Evolutionary conservation across 2,797 vertebrate genomes (phyloP).

Genomic region (Scarus forsteni): DNA sequence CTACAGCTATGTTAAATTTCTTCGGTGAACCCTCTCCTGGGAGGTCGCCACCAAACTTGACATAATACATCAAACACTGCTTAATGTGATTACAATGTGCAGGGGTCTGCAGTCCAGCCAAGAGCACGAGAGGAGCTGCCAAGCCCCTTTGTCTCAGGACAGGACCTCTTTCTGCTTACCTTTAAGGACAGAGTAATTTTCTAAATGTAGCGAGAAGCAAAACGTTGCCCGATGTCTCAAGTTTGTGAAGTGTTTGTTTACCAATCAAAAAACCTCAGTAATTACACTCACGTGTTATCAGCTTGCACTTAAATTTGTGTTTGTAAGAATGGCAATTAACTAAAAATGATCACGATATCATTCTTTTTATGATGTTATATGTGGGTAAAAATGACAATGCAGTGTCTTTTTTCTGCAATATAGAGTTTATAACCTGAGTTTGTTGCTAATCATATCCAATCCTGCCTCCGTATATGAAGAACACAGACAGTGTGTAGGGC

Average conservation of each 20-base stretch:
- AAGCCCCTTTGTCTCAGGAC: constrained; percentile 49
- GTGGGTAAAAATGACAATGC: too few relatives aligned
- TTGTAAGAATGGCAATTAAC: too few relatives aligned
- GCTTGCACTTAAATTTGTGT: not conserved
- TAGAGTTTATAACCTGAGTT: too few relatives aligned
- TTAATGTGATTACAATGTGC: constrained; percentile 79
- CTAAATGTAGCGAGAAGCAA: constrained; percentile 26
- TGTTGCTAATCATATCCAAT: too few relatives aligned
- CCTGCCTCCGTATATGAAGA: too few relatives aligned
- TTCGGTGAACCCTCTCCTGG: constrained; percentile 76
- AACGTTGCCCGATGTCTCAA: not conserved
- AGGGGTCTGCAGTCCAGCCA: constrained; percentile 60
- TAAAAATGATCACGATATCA: too few relatives aligned
- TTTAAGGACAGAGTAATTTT: constrained; percentile 37
- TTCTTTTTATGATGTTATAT: too few relatives aligned
- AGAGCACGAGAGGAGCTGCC: constrained; percentile 46
- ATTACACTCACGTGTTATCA: not conserved
- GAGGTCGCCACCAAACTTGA: constrained; percentile 78
- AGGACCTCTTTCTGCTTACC: constrained; percentile 33
- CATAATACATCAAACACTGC: constrained; percentile 81
- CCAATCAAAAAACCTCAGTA: not conserved
- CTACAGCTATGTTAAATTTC: constrained; percentile 86
- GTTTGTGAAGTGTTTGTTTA: not conserved
- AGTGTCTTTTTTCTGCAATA: too few relatives aligned
- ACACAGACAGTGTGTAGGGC: too few relatives aligned